phyloP scores from a whole-genome alignment of 2,113 vertebrate genomes.

The Gymnorhina tibicen region DNA sequence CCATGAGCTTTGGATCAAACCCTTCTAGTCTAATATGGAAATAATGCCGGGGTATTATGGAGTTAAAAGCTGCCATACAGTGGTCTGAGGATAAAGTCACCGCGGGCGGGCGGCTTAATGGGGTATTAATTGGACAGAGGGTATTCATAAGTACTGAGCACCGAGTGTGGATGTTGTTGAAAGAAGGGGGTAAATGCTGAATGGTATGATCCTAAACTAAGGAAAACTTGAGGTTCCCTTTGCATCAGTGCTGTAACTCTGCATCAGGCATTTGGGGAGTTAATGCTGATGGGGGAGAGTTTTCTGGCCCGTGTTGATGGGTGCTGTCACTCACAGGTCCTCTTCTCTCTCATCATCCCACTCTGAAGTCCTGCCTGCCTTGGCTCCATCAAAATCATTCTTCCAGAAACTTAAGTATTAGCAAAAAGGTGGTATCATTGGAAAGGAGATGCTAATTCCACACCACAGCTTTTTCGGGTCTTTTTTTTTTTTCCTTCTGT shows the following conservation, averaged over 20 bases:
- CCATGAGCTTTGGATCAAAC: slow-evolving; percentile 18
- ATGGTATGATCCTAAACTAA: background rate
- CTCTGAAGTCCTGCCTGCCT: background rate
- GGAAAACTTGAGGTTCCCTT: background rate
- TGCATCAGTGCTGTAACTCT: background rate
- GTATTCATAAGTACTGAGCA: slow-evolving; percentile 32
- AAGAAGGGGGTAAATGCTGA: background rate
- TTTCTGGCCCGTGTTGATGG: background rate
- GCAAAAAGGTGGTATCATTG: background rate
- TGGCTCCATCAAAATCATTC: background rate
- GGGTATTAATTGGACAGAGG: slow-evolving; percentile 49
- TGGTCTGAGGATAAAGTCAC: slow-evolving; percentile 52
- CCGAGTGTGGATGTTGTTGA: background rate
- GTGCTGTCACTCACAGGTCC: background rate
- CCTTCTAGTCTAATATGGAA: slow-evolving; percentile 39
- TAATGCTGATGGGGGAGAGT: background rate
- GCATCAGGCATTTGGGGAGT: background rate
- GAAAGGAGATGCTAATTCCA: slow-evolving; percentile 7
- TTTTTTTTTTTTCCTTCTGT: background rate
- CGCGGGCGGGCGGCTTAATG: background rate
- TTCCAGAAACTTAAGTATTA: background rate
- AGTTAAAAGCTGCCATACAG: slow-evolving; percentile 49
- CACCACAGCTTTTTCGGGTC: background rate
- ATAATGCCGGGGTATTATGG: slow-evolving; percentile 49
- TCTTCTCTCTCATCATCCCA: background rate